phyloP scores from a whole-genome alignment of 2,797 vertebrate species.

The Pseudopleuronectes americanus region DNA sequence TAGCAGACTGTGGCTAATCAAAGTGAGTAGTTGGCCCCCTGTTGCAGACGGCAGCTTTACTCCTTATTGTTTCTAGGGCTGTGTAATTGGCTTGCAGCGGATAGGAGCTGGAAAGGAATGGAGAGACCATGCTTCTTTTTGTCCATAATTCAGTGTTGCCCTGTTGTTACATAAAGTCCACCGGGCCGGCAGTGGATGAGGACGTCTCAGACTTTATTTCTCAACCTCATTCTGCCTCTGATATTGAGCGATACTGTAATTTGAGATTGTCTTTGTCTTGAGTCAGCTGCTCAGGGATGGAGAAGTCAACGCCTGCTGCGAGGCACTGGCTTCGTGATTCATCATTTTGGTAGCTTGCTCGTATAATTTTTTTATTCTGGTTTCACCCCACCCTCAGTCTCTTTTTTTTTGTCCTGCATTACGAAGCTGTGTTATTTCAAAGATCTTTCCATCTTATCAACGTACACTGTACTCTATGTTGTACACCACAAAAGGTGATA shows the following conservation, averaged over 20 bases:
- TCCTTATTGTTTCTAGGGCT: conserved; percentile 59
- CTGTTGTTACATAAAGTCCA: conserved; percentile 39
- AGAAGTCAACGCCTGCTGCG: conserved; percentile 31
- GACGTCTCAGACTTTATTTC: conserved; percentile 56
- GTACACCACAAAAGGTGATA: conserved; percentile 86
- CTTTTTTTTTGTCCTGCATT: conserved; percentile 18
- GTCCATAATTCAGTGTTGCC: conserved; percentile 39
- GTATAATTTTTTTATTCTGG: conserved; percentile 45
- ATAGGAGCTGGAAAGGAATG: conserved; percentile 34
- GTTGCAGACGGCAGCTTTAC: conserved; percentile 51
- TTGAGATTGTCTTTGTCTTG: conserved; percentile 69
- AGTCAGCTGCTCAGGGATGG: conserved; percentile 61
- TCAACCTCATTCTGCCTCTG: conserved; percentile 40
- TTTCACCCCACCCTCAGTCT: conserved; percentile 30
- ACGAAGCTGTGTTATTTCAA: conserved; percentile 45
- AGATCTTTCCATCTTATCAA: conserved; percentile 72
- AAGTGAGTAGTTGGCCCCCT: conserved; percentile 64
- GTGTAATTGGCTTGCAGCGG: conserved; percentile 63
- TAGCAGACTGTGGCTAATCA: conserved; percentile 62
- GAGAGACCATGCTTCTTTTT: conserved; percentile 32
- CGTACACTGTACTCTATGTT: conserved; percentile 84
- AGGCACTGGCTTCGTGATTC: conserved; percentile 56
- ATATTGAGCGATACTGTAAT: conserved; percentile 62
- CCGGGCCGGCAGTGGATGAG: conserved; percentile 18
- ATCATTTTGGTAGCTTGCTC: conserved; percentile 55